phyloP scores from a whole-genome alignment of 2,113 vertebrate genomes.

The Phycodurus eques region DNA sequence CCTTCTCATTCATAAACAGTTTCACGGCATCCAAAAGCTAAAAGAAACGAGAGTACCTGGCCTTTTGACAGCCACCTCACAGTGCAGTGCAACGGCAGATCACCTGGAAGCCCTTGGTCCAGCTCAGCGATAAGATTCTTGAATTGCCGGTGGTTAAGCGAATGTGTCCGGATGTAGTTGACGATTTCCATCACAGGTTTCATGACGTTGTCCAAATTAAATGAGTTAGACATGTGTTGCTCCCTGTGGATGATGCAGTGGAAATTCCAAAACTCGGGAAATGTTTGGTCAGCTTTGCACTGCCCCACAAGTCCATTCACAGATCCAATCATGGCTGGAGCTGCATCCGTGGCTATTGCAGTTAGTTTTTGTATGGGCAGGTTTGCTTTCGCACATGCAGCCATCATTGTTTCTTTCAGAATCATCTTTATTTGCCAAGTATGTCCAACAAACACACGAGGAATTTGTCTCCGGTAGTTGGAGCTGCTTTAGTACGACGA shows the following conservation, averaged over 20 bases:
- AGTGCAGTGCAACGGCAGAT: constrained; percentile 17
- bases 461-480: no score
- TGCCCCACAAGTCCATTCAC: constrained; percentile 2
- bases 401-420: constrained; percentile 22
- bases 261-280: neutral
- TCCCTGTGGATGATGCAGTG: neutral
- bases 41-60: constrained; percentile 33
- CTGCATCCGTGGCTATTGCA: constrained; percentile 8
- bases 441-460: no score
- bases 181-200: constrained; percentile 43
- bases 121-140: constrained; percentile 35
- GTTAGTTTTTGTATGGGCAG: constrained; percentile 10
- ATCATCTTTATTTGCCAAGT: no score
- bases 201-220: constrained; percentile 45
- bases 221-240: constrained; percentile 29
- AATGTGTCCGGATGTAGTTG: constrained; percentile 33
- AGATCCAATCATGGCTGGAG: neutral
- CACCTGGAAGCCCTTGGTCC: constrained; percentile 32
- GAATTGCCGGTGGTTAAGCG: constrained; percentile 38
- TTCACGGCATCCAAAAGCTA: constrained; percentile 33
- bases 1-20: constrained; percentile 34
- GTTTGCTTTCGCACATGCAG: constrained; percentile 15
- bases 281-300: neutral
- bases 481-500: no score
- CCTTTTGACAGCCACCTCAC: constrained; percentile 38